Base-by-base conservation (phyloP, 2,888 invertebrate species). In the Clivina fossor region DNA sequence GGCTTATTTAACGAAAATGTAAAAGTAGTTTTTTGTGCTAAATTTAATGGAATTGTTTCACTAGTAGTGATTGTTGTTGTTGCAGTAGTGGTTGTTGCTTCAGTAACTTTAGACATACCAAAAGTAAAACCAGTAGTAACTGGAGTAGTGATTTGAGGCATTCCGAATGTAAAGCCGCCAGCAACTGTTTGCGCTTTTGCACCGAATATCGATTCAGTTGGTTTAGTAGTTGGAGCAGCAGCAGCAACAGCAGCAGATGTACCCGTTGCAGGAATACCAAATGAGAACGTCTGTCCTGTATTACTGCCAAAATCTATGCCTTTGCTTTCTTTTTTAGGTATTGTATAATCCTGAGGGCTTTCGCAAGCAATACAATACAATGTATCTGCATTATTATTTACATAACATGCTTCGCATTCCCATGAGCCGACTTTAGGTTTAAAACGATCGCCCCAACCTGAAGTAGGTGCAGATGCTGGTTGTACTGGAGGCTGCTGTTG, bases 311-410 rank as follows among this genome's bases (percentile, higher is more conserved):
- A 51, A 66, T 71, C 59, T 50, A 66, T 22, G 47, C 69, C 62
- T 68, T 66, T 46, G 47, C 32, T 40, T 41, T 43, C 43, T 62
- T 75, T 76, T 60, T 74, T 74, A 16, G 74, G 71, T 54, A 76
- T 66, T 11, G 68, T 72, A 26, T 74, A 73, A 61, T 83, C 78
- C 71, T 81, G 83, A 0, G 80, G 74, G 0, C 71, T 67, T 49
- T 78, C 76, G 64, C 86, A 86, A 2, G 82, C 77, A 1, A 75
- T 64, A 63, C 86, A 86, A 54, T 76, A 71, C 1, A 62, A 56
- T 22, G 67, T 69, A 20, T 71, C 69, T 0, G 61, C 64, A 4
- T 68, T 68, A 61, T 82, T 83, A 8, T 68, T 63, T 8, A 75
- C 70, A 40, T 76, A 76, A 63, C 82, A 83, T 11, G 57, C 63